These are phyloP conservation scores for Sebastes itinus DNA, from an alignment of 2,797 vertebrate species.

Conservation along the genomic window DNA sequence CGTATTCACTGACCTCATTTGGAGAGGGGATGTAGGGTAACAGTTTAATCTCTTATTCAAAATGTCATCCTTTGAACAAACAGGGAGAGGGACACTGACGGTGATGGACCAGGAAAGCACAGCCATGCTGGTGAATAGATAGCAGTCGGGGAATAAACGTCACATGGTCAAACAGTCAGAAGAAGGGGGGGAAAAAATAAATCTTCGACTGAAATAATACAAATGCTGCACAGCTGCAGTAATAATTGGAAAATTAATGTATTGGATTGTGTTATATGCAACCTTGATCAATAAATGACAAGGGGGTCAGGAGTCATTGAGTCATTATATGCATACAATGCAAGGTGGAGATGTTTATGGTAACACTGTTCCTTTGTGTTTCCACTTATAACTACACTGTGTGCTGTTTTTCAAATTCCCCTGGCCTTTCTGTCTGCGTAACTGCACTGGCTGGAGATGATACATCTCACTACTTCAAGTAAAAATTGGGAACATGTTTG, in stretches of 20 bases:
- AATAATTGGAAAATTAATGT: slow-evolving; percentile 48
- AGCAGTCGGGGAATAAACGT: background rate
- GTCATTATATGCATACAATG: slow-evolving; percentile 16
- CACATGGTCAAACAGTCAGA: slow-evolving; percentile 1
- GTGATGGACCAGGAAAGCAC: slow-evolving; percentile 13
- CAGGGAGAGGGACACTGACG: slow-evolving; percentile 15
- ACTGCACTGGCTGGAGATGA: background rate
- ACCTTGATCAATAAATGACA: slow-evolving; percentile 31
- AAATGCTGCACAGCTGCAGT: slow-evolving; percentile 11
- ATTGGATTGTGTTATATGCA: slow-evolving; percentile 11
- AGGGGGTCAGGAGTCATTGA: slow-evolving; percentile 26
- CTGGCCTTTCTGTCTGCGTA: background rate
- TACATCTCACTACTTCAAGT: background rate
- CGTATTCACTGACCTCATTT: slow-evolving; percentile 20
- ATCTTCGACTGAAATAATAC: slow-evolving; percentile 1
- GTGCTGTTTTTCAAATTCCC: background rate
- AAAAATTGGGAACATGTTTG: background rate
- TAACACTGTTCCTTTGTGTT: background rate
- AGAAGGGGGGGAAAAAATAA: background rate
- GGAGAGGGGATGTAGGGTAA: background rate
- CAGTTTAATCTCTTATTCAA: slow-evolving; percentile 46
- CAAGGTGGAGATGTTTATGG: slow-evolving; percentile 8
- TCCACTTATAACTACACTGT: background rate
- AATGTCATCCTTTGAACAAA: slow-evolving; percentile 51
- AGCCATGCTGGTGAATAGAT: slow-evolving; percentile 26